Evolutionary conservation across 2,888 invertebrate species (phyloP), one percentile per base, ranked within the genome.

Genomic region (Stenurella melanura): DNA sequence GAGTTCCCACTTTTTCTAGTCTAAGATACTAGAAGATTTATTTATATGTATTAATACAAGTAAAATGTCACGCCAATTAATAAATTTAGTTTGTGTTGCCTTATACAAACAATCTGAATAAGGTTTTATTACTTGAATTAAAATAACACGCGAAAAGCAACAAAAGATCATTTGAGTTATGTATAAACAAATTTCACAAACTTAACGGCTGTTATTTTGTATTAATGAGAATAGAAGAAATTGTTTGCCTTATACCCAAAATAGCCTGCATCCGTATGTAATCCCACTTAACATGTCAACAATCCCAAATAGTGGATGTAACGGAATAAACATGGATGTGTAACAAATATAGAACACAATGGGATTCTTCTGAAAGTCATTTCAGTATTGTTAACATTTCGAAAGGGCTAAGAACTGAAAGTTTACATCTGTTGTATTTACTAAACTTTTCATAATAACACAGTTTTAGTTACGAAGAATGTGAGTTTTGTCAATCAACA

Each of bases 261-360:
- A 75, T 75, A 75, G 75, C 75, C 54, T 26, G 70, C 67, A 72
- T 60, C 72, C 67, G 75, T 60, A 61, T 64, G 63, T 70, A 70
- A 75, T 75, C 66, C 71, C 67, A 50, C 70, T 75, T 67, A 58
- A 66, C 68, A 73, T 68, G 73, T 76, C 72, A 75, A 75, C 75
- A 72, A 72, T 69, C 57, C 63, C 50, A 73, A 73, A 73, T 67
- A 76, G 58, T 73, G 61, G 73, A 61, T 56, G 56, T 61, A 73
- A 61, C 68, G 63, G 50, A 76, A 76, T 76, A 76, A 76, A 69
- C 69, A 69, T 69, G 17, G 19, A 38, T 26, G 17, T 19, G 69
- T 19, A 69, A 30, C 57, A 21, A 56, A 68, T 68, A 56, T 68
- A 68, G 68, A 68, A 68, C 56, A 57, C 56, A 69, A 69, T 58